Conservation (phyloP, 2,888 invertebrate genomes). For the Nysson spinosus region DNA sequence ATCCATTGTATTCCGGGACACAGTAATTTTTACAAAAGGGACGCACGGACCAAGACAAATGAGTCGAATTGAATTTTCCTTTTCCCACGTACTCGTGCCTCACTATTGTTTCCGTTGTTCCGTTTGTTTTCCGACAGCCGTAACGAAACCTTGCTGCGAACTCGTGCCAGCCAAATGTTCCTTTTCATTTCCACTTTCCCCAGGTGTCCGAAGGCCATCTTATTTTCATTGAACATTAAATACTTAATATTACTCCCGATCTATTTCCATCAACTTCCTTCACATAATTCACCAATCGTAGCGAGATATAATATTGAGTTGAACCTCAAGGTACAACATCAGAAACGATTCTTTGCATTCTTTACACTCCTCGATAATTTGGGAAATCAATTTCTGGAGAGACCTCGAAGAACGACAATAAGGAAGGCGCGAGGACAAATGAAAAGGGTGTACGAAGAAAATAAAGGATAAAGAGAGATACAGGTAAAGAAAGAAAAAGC, state of each 20-base stretch:
- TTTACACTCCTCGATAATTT: no score
- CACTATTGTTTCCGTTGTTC: constrained; percentile 42
- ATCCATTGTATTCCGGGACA: not conserved
- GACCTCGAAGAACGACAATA: no score
- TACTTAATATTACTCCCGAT: no score
- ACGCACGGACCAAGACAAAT: constrained; percentile 30
- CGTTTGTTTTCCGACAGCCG: constrained; percentile 36
- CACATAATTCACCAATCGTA: no score
- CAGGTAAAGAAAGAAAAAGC: constrained; percentile 43
- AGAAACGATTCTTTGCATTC: no score
- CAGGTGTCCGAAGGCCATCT: constrained; percentile 5
- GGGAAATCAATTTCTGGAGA: no score
- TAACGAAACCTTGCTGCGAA: constrained; percentile 31
- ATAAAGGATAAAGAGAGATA: constrained; percentile 28
- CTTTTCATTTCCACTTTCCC: constrained; percentile 16
- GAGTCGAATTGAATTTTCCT: constrained; percentile 41
- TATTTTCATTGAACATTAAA: not conserved
- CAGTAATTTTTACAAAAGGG: constrained; percentile 18
- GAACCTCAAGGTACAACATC: no score
- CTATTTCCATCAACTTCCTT: no score
- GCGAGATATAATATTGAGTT: no score
- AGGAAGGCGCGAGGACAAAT: no score
- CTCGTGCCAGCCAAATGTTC: constrained; percentile 54
- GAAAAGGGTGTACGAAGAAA: constrained; percentile 12
- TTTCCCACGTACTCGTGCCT: constrained; percentile 35